A percentile compares a stretch with the other conserved stretches of the same genome.
phyloP scores from a whole-genome alignment of 2,797 vertebrate genomes.

The Silurus lanzhouensis region DNA sequence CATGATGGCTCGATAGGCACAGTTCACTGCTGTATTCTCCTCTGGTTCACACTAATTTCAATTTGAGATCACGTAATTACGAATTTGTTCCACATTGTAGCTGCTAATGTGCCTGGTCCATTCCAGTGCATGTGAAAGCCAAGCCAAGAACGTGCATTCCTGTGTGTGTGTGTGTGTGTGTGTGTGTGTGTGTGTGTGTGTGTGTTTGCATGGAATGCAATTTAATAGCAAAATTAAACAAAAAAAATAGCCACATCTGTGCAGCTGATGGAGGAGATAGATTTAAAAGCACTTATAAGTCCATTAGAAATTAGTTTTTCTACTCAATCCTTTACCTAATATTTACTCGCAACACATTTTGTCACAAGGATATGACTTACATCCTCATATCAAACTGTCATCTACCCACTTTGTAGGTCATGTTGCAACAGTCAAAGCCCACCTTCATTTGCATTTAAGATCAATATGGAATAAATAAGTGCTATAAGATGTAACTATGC shows the following conservation, averaged over 20 bases:
- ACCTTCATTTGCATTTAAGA: background rate
- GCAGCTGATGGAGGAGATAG: background rate
- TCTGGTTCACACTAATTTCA: slow-evolving; percentile 66
- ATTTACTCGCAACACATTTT: background rate
- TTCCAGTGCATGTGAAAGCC: slow-evolving; percentile 40
- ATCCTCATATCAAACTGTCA: background rate
- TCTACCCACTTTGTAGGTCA: background rate
- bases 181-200: background rate
- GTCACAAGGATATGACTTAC: background rate
- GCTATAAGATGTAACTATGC: background rate
- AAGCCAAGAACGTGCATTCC: background rate
- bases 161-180: too few relatives aligned
- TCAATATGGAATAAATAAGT: background rate
- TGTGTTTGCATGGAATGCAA: background rate
- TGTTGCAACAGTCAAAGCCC: background rate
- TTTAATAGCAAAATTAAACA: background rate
- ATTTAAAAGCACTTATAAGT: slow-evolving; percentile 16
- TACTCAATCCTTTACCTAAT: background rate
- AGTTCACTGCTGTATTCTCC: slow-evolving; percentile 52
- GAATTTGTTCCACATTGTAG: slow-evolving; percentile 68
- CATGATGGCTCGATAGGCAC: background rate
- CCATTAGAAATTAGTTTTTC: background rate
- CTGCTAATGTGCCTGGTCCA: slow-evolving; percentile 61
- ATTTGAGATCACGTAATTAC: slow-evolving; percentile 67
- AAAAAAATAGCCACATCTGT: background rate